Percentiles rank a stretch among this genome's conserved stretches.
Conservation (phyloP, 2,888 invertebrate genomes). For the Tenthredo livida region DNA sequence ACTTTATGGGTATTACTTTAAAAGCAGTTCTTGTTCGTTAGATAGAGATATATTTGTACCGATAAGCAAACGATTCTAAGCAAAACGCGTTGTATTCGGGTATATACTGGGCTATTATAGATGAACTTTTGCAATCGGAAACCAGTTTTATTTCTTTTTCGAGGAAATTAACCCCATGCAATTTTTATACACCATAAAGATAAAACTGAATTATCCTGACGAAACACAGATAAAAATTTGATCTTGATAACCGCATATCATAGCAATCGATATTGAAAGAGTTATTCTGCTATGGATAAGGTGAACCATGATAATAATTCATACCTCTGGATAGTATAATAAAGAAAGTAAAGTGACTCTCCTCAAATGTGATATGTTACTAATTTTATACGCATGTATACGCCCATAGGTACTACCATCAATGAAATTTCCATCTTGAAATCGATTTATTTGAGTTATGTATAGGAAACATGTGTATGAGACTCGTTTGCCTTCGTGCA, state of each 20-base stretch:
- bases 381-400: background rate
- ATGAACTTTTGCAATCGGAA: background rate
- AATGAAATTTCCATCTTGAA: background rate
- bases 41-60: background rate
- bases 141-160: background rate
- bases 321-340: background rate
- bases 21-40: background rate
- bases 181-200: background rate
- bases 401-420: background rate
- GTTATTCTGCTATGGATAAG: background rate
- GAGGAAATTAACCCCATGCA: background rate
- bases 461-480: background rate
- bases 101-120: background rate
- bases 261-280: background rate
- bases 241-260: background rate
- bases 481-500: background rate
- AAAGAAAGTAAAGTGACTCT: background rate
- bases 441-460: background rate
- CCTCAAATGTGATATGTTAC: background rate
- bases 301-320: background rate
- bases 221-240: background rate
- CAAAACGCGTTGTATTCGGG: background rate
- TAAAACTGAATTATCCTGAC: background rate
- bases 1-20: constrained; percentile 2
- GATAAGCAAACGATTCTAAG: background rate